phyloP scores from a whole-genome alignment of 2,113 vertebrate genomes.

The Nycticryphes semicollaris region DNA sequence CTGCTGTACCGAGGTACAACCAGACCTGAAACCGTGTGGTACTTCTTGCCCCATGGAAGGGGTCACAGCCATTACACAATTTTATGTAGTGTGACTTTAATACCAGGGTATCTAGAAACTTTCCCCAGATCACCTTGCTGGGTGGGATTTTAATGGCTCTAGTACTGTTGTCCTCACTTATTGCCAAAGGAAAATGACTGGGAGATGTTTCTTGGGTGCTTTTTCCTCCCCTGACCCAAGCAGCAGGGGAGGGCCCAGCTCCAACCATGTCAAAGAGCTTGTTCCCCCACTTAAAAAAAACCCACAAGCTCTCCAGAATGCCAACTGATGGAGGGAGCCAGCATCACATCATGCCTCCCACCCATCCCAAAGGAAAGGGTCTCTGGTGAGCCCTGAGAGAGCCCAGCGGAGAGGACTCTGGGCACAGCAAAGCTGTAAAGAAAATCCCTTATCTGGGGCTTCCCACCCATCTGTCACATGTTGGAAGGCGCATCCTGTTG shows the following conservation, averaged over 20 bases:
- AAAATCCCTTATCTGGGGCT: neutral
- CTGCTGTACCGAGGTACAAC: neutral
- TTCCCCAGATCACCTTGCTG: neutral
- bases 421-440: neutral
- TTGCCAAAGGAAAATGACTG: neutral
- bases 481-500: constrained; percentile 4
- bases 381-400: neutral
- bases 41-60: neutral
- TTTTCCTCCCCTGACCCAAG: neutral
- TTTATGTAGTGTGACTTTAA: neutral
- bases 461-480: neutral
- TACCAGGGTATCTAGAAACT: neutral
- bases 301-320: neutral
- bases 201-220: neutral
- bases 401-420: accelerated
- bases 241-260: neutral
- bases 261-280: neutral
- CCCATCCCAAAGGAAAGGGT: neutral
- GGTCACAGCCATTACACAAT: neutral
- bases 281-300: neutral
- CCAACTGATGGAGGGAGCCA: accelerated
- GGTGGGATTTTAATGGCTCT: neutral
- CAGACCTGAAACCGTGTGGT: accelerated
- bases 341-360: neutral
- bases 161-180: neutral